A percentile compares a stretch with the other conserved stretches of the same genome.
These are phyloP conservation scores for Catostomus latipinnis DNA, from an alignment of 2,797 vertebrate genomes.

Conservation along the genomic window DNA sequence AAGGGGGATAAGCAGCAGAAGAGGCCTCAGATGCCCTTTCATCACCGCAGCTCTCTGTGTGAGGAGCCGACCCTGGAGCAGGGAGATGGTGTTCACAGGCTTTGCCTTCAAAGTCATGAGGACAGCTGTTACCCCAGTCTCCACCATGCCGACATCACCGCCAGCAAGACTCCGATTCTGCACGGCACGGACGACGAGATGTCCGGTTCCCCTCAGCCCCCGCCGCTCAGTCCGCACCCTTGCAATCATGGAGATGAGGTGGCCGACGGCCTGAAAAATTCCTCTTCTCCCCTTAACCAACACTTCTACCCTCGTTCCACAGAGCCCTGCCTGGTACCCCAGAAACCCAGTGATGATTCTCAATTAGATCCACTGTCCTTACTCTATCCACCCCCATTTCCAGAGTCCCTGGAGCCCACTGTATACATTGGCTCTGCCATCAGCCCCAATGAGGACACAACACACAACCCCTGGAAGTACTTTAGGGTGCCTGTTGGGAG, in stretches of 20 bases:
- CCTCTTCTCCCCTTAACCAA: conserved; percentile 93
- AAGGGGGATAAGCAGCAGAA: conserved; percentile 98
- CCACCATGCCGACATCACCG: conserved; percentile 81
- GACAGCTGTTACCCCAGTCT: conserved; percentile 89
- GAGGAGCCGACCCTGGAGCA: conserved; percentile 91
- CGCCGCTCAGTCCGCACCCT: conserved; percentile 95
- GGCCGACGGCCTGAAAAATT: conserved; percentile 84
- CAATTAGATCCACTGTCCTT: conserved; percentile 84
- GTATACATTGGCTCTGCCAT: conserved; percentile 90
- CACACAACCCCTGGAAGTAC: conserved; percentile 93
- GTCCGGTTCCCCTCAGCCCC: conserved; percentile 90
- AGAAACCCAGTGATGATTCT: conserved; percentile 88
- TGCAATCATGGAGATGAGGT: conserved; percentile 88
- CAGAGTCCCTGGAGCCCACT: conserved; percentile 87
- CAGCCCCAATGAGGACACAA: conserved; percentile 86
- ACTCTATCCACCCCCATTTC: conserved; percentile 81
- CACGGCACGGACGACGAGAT: conserved; percentile 84
- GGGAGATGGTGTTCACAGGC: conserved; percentile 84
- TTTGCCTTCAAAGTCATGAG: conserved; percentile 86
- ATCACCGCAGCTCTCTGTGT: conserved; percentile 90
- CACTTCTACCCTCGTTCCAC: conserved; percentile 93
- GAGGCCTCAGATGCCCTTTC: conserved; percentile 95
- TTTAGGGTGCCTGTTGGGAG: conserved; percentile 93
- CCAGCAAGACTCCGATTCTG: conserved; percentile 88
- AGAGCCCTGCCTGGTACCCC: conserved; percentile 89